Percentiles rank a stretch among this genome's conserved stretches.
These are phyloP conservation scores for Eleutherodactylus coqui DNA, from an alignment of 2,797 vertebrate genomes.

Conservation along the genomic window DNA sequence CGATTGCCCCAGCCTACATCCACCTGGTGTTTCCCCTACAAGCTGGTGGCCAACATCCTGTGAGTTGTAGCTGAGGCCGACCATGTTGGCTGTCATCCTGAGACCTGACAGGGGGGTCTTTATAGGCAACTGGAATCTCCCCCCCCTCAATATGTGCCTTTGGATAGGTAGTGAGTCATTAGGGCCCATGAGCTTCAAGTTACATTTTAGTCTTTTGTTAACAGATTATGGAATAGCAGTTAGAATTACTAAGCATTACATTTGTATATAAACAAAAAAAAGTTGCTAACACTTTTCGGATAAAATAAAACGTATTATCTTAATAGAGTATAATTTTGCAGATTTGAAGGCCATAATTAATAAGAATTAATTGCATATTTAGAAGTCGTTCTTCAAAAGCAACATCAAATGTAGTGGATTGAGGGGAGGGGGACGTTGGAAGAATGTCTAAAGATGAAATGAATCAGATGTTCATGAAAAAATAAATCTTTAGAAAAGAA, in stretches of 20 bases:
- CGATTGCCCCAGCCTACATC: no score
- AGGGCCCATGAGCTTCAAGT: not conserved
- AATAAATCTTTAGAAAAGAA: conserved; percentile 64
- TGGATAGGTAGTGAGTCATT: no score
- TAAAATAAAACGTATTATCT: conserved; percentile 75
- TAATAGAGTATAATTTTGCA: conserved; percentile 77
- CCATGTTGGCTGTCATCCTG: no score
- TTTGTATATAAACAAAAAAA: conserved; percentile 14
- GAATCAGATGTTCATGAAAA: conserved; percentile 75
- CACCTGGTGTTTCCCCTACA: no score
- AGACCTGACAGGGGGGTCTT: no score
- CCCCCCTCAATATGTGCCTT: no score
- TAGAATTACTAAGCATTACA: not conserved
- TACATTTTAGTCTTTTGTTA: not conserved
- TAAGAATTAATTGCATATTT: conserved; percentile 77
- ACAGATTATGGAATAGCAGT: not conserved
- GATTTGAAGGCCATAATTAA: conserved; percentile 79
- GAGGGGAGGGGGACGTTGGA: conserved; percentile 62
- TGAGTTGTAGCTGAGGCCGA: no score
- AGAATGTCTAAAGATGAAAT: conserved; percentile 71
- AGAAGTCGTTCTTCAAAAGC: conserved; percentile 70
- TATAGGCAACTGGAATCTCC: no score
- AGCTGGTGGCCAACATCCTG: no score
- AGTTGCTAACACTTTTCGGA: conserved; percentile 70
- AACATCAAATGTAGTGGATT: conserved; percentile 68